phyloP scores from a whole-genome alignment of 2,888 invertebrate species.

The Himalopsyche anomala region DNA sequence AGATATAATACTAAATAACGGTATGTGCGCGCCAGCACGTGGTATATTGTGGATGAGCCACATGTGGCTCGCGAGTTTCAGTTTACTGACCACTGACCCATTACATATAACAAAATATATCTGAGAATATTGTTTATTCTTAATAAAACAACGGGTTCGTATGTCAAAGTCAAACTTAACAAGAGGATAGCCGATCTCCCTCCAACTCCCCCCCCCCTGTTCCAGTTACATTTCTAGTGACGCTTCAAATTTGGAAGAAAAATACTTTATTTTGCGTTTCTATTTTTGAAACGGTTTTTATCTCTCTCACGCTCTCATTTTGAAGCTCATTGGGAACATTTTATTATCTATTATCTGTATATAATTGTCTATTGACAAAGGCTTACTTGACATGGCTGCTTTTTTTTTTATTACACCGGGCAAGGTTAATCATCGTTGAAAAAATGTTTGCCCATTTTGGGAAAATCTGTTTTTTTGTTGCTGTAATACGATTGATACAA shows the following conservation, averaged over 20 bases:
- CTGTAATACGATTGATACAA: not conserved
- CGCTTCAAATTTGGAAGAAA: not conserved
- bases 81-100: too few relatives aligned
- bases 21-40: too few relatives aligned
- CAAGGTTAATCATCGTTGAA: constrained; percentile 18
- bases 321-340: not conserved
- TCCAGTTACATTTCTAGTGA: too few relatives aligned
- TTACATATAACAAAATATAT: too few relatives aligned
- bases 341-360: not conserved
- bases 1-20: too few relatives aligned
- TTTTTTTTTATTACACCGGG: not conserved
- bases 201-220: too few relatives aligned
- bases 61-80: too few relatives aligned
- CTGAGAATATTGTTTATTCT: too few relatives aligned
- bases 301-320: constrained; percentile 26
- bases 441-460: not conserved
- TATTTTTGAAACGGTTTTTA: not conserved
- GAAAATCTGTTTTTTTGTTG: not conserved
- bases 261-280: not conserved
- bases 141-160: too few relatives aligned
- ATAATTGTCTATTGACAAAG: constrained; percentile 33
- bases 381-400: constrained; percentile 1
- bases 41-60: too few relatives aligned
- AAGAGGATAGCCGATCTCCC: too few relatives aligned
- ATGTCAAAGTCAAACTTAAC: too few relatives aligned